These are phyloP conservation scores for Caenorhabditis becei DNA, from an alignment of 2,888 invertebrate genomes.

Conservation along the genomic window DNA sequence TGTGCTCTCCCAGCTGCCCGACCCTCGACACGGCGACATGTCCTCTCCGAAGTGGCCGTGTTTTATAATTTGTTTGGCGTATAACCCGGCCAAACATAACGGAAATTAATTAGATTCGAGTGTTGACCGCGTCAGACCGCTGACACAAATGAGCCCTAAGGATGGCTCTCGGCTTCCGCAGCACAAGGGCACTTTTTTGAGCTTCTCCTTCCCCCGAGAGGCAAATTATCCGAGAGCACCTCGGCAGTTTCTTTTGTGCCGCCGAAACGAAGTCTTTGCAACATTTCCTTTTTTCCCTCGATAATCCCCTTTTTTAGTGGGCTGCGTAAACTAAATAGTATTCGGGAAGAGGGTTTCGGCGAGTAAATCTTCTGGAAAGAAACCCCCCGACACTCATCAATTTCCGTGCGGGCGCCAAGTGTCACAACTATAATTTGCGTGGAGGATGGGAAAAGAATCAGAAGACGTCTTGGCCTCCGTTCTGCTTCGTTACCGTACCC, in stretches of 20 bases:
- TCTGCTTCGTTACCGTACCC: constrained; percentile 57
- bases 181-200: constrained; percentile 26
- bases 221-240: constrained; percentile 44
- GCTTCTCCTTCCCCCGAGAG: constrained; percentile 11
- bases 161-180: not conserved
- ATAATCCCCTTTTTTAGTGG: constrained; percentile 39
- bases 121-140: constrained; percentile 33
- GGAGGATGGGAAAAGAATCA: constrained; percentile 7
- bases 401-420: constrained; percentile 41
- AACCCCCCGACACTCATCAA: constrained; percentile 49
- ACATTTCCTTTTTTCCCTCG: constrained; percentile 22
- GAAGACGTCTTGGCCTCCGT: constrained; percentile 8
- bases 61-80: constrained; percentile 51
- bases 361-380: constrained; percentile 56
- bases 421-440: constrained; percentile 53
- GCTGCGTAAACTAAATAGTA: constrained; percentile 36
- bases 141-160: constrained; percentile 12
- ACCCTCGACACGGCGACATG: too few relatives aligned
- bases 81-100: constrained; percentile 32
- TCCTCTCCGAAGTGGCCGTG: not conserved
- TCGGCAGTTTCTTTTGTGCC: constrained; percentile 43
- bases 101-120: constrained; percentile 59
- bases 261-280: constrained; percentile 16
- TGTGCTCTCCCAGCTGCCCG: too few relatives aligned
- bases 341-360: constrained; percentile 25